phyloP scores from a whole-genome alignment of 2,113 vertebrate genomes.

The Terrapene triunguis region DNA sequence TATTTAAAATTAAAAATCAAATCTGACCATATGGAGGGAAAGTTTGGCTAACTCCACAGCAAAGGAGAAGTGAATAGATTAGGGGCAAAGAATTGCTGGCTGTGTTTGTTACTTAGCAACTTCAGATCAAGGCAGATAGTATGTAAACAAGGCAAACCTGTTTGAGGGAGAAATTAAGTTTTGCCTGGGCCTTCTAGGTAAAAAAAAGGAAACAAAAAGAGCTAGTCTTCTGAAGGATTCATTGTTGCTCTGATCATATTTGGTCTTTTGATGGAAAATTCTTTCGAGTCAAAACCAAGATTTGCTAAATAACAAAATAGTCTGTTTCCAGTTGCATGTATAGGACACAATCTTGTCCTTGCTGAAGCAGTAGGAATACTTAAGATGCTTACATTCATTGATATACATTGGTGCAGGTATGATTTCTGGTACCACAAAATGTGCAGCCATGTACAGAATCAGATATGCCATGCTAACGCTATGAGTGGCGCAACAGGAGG shows the following conservation, averaged over 20 bases:
- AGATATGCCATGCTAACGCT: neutral
- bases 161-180: too few relatives aligned
- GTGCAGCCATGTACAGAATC: neutral
- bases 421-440: neutral
- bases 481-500: neutral
- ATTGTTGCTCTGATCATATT: rapidly evolving
- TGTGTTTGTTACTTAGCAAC: neutral
- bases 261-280: neutral
- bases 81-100: rapidly evolving
- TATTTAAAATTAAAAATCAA: neutral
- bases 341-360: rapidly evolving
- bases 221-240: neutral
- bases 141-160: rapidly evolving
- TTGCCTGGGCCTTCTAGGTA: rapidly evolving
- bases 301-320: rapidly evolving
- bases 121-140: neutral
- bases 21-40: rapidly evolving
- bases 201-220: neutral
- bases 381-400: rapidly evolving
- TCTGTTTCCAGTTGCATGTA: rapidly evolving
- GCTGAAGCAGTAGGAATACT: rapidly evolving
- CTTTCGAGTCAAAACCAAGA: neutral
- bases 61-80: rapidly evolving
- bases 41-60: rapidly evolving
- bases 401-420: neutral